These are phyloP conservation scores for Megalops cyprinoides DNA, from an alignment of 2,797 vertebrate species.

Conservation along the genomic window DNA sequence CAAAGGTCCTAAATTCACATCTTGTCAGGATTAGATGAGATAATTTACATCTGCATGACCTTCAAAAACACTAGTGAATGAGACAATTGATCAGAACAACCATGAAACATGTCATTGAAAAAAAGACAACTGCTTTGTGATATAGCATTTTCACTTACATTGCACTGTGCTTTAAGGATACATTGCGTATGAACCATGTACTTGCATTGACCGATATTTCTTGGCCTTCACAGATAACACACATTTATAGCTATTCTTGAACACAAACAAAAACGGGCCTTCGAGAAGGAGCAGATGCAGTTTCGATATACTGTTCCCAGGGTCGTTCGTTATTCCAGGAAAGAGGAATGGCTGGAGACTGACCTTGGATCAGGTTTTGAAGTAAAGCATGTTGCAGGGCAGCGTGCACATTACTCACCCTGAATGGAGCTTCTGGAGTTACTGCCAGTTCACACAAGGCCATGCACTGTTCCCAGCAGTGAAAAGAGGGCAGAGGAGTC, in stretches of 20 bases:
- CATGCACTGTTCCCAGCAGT: neutral
- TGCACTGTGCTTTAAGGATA: neutral
- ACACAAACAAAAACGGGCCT: neutral
- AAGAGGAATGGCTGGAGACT: neutral
- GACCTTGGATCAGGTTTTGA: slow-evolving; percentile 19
- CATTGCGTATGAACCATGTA: neutral
- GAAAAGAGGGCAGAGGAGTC: neutral
- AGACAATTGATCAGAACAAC: no score
- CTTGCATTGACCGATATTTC: neutral
- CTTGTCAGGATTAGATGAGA: no score
- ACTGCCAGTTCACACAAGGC: slow-evolving; percentile 7
- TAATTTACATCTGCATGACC: no score
- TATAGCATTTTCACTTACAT: neutral
- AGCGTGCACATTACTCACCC: neutral
- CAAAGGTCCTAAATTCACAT: no score
- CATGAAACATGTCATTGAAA: neutral
- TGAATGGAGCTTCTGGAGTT: neutral
- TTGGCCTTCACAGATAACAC: neutral
- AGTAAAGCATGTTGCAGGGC: neutral
- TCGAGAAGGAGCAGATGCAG: neutral
- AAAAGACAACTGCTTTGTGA: neutral
- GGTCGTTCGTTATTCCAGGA: neutral
- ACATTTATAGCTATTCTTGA: neutral
- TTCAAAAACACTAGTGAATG: no score
- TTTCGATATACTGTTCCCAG: neutral